Base-by-base conservation (phyloP, 2,888 invertebrate genomes). In the Conops quadrifasciatus region DNA sequence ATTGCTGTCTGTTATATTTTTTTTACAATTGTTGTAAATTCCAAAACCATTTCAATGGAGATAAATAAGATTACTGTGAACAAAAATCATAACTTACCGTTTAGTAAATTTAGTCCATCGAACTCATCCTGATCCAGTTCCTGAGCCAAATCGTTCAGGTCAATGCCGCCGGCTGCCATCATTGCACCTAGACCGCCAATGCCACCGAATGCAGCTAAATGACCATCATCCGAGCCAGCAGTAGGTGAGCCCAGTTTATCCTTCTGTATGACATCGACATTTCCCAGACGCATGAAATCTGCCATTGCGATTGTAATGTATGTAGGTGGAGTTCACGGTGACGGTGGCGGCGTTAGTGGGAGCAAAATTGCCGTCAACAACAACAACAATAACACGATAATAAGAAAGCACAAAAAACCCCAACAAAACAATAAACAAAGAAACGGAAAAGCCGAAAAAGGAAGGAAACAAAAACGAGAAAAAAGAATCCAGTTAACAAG, bases 171-270 rank as follows among this genome's bases (percentile, higher is more conserved):
- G 51, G 79, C 81, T 69, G 72, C 77, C 79, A 91, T 92, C 76
- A 82, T 80, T 51, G 79, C 83, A 63, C 80, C 79, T 53, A 80
- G 79, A 66, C 87, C 89, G 70, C 79, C 78, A 76, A 79, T 79
- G 30, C 81, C 83, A 65, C 81, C 83, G 63, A 82, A 73, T 24
- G 81, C 82, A 56, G 82, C 81, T 77, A 84, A 79, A 78, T 91
- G 92, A 56, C 93, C 94, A 83, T 94, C 94, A 80, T 94, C 94
- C 72, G 94, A 94, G 81, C 94, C 94, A 71, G 94, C 94, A 77
- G 93, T 94, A 60, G 94, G 94, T 72, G 94, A 94, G 76, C 94
- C 93, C 77, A 92, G 87, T 87, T 91, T 91, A 86, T 92, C 92
- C 87, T 91, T 91, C 82, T 89, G 90, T 86, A 90, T 89, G 86